phyloP scores from a whole-genome alignment of 2,113 vertebrate species.

The Amblyornis subalaris region DNA sequence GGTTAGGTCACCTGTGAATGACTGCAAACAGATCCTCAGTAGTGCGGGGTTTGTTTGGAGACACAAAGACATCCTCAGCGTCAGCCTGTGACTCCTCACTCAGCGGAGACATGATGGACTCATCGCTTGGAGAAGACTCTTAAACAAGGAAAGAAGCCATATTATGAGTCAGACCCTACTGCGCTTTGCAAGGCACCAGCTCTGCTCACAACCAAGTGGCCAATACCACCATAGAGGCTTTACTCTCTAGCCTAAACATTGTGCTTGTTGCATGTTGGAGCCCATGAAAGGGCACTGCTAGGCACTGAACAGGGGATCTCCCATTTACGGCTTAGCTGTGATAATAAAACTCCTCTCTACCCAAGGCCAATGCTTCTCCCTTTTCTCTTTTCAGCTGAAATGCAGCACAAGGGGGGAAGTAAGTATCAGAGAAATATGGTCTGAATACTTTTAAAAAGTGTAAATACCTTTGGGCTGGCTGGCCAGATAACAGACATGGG shows the following conservation, averaged over 20 bases:
- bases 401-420: background rate
- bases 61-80: slow-evolving; percentile 85
- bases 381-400: background rate
- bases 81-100: slow-evolving; percentile 89
- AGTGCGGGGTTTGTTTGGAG: slow-evolving; percentile 93
- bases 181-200: background rate
- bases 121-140: slow-evolving; percentile 86
- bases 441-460: background rate
- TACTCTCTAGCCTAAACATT: background rate
- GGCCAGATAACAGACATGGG: background rate
- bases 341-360: background rate
- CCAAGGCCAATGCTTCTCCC: background rate
- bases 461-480: background rate
- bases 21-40: slow-evolving; percentile 97
- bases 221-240: background rate
- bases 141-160: slow-evolving; percentile 52
- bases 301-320: background rate
- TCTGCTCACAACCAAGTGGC: accelerated
- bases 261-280: background rate
- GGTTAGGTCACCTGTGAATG: slow-evolving; percentile 89
- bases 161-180: background rate
- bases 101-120: slow-evolving; percentile 86
- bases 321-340: background rate
- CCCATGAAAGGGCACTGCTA: background rate
- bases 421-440: background rate